Percentiles rank a stretch among this genome's conserved stretches.
Evolutionary conservation across 2,113 vertebrate genomes (phyloP).

Genomic region (Nansenia antarctica): DNA sequence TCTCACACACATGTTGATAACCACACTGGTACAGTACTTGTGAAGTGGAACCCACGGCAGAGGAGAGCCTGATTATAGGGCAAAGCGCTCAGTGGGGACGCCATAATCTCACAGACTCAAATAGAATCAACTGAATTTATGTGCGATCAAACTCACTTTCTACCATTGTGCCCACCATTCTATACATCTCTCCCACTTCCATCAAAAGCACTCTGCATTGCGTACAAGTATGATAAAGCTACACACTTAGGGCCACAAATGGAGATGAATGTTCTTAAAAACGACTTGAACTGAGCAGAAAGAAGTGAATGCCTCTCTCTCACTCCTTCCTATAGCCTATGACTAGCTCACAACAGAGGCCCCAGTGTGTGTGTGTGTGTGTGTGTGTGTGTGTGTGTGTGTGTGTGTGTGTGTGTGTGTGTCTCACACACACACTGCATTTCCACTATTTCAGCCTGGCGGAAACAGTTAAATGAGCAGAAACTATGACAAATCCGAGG

Average conservation of each 20-base stretch:
- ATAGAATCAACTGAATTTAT: too few relatives aligned
- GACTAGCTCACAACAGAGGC: conserved; percentile 29
- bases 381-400: too few relatives aligned
- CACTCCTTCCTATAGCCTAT: conserved; percentile 11
- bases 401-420: too few relatives aligned
- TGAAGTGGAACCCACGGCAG: conserved; percentile 59
- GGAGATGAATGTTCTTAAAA: too few relatives aligned
- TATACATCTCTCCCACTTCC: background rate
- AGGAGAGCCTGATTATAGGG: conserved; percentile 73
- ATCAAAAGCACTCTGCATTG: background rate
- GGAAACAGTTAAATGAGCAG: conserved; percentile 66
- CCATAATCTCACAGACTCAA: conserved; percentile 74
- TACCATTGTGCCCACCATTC: background rate
- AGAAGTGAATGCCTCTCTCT: background rate
- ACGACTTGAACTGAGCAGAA: too few relatives aligned
- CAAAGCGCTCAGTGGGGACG: conserved; percentile 43
- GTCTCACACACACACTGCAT: conserved; percentile 29
- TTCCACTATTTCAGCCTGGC: conserved; percentile 41
- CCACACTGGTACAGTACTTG: conserved; percentile 59
- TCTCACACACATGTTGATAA: conserved; percentile 69
- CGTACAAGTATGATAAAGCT: background rate
- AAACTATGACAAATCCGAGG: conserved; percentile 62
- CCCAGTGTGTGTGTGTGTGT: conserved; percentile 46
- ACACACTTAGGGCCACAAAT: too few relatives aligned
- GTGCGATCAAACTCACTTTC: background rate